Percentiles rank a stretch among this genome's conserved stretches.
Conservation (phyloP, 2,113 vertebrate species). For the Strix aluco region DNA sequence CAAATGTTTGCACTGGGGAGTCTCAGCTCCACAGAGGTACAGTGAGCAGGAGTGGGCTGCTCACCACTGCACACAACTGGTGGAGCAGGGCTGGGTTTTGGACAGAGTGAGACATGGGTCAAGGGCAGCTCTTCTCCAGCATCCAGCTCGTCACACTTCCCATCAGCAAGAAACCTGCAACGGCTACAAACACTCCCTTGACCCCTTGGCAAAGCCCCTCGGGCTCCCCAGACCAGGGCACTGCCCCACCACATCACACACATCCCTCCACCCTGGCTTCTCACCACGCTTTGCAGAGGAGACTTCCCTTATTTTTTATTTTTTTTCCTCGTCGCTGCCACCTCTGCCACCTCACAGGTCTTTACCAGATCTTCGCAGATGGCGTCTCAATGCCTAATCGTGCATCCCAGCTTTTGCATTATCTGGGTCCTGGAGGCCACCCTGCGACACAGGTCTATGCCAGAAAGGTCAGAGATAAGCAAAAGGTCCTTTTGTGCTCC, state of each 20-base stretch:
- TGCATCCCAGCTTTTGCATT: slow-evolving; percentile 20
- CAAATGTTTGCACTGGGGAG: neutral
- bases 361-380: neutral
- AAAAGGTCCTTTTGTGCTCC: neutral
- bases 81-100: neutral
- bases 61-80: too few species aligned
- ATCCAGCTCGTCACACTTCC: neutral
- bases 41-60: neutral
- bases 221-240: neutral
- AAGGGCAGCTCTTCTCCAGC: neutral
- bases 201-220: neutral
- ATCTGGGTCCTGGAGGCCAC: slow-evolving; percentile 1
- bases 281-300: neutral
- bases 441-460: neutral
- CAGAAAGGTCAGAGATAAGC: slow-evolving; percentile 54
- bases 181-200: neutral
- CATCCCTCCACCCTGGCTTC: neutral
- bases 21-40: neutral
- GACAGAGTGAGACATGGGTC: accelerated
- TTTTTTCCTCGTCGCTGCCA: neutral
- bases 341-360: neutral
- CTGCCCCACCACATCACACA: neutral
- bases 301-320: neutral
- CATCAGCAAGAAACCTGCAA: too few species aligned
- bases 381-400: neutral